These are phyloP conservation scores for Cheilinus undulatus DNA, from an alignment of 2,113 vertebrate genomes.

Conservation along the genomic window DNA sequence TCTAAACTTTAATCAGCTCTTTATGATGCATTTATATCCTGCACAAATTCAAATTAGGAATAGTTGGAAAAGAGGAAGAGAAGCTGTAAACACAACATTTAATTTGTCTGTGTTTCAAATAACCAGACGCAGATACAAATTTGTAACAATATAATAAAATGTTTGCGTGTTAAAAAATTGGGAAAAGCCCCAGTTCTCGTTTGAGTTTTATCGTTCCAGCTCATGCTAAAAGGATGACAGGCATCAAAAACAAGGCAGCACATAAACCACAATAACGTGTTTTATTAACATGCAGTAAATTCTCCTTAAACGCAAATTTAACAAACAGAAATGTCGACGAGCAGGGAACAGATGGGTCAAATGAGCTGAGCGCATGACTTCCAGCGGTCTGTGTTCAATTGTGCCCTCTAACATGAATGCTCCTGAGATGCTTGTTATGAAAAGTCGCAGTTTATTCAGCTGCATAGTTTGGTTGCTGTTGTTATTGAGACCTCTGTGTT, in stretches of 20 bases:
- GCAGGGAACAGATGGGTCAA: constrained; percentile 21
- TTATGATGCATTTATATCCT: not conserved
- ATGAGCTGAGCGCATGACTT: not conserved
- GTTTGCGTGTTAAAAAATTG: not conserved
- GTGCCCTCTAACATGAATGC: not conserved
- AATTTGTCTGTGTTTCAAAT: not conserved
- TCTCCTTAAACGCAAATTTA: not conserved
- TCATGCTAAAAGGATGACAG: not conserved
- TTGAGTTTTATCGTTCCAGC: not conserved
- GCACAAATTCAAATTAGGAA: not conserved
- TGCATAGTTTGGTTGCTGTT: constrained; percentile 2
- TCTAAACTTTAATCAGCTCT: not conserved
- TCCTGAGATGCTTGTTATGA: not conserved
- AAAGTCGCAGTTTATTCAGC: not conserved
- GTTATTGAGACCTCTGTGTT: constrained; percentile 9
- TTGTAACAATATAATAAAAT: not conserved
- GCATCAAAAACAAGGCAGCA: not conserved
- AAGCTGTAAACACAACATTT: not conserved
- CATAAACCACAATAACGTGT: constrained; percentile 1
- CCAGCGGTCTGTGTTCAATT: constrained; percentile 11
- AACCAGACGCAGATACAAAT: not conserved
- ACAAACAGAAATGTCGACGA: not conserved
- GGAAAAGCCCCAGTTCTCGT: not conserved
- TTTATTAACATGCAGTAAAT: not conserved
- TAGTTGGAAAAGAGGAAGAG: not conserved